A percentile compares a stretch with the other conserved stretches of the same genome.
Evolutionary conservation across 1,140 invertebrate genomes (phyloP).

Genomic region (Mactra quadrangularis): DNA sequence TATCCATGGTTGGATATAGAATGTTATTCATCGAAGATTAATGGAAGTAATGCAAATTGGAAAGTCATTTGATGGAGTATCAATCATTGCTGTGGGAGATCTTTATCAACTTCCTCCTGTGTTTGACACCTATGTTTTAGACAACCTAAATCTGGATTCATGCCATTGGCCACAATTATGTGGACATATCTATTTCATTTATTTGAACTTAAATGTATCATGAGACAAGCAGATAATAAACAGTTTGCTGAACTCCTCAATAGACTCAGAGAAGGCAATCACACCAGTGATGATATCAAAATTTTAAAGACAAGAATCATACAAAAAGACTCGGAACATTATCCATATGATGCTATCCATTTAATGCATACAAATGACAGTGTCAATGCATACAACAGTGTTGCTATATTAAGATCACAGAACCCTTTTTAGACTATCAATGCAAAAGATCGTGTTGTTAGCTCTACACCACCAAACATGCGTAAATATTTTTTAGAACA

Average conservation of each 20-base stretch:
- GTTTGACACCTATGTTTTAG: constrained; percentile 41
- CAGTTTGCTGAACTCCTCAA: constrained; percentile 8
- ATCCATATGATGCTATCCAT: constrained; percentile 8
- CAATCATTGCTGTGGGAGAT: constrained; percentile 65
- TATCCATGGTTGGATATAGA: constrained; percentile 64
- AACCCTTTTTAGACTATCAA: constrained; percentile 27
- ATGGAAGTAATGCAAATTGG: constrained; percentile 52
- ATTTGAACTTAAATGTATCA: constrained; percentile 64
- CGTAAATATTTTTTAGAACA: not conserved
- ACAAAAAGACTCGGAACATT: not conserved
- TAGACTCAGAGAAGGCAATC: constrained; percentile 11
- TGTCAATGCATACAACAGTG: constrained; percentile 17
- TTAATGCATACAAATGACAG: constrained; percentile 10
- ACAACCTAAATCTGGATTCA: constrained; percentile 39
- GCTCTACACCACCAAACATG: not conserved
- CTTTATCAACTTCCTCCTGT: constrained; percentile 68
- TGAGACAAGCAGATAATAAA: constrained; percentile 62
- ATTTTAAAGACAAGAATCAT: not conserved
- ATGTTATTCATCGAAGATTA: constrained; percentile 67
- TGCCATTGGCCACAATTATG: constrained; percentile 60
- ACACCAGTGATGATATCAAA: constrained; percentile 5
- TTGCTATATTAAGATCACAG: constrained; percentile 1
- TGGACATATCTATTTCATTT: constrained; percentile 65
- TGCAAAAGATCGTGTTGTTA: constrained; percentile 8
- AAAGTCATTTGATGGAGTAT: constrained; percentile 64